Percentiles rank a stretch among this genome's conserved stretches.
Evolutionary conservation across 2,797 vertebrate genomes (phyloP).

Genomic region (Diplodus sargus): DNA sequence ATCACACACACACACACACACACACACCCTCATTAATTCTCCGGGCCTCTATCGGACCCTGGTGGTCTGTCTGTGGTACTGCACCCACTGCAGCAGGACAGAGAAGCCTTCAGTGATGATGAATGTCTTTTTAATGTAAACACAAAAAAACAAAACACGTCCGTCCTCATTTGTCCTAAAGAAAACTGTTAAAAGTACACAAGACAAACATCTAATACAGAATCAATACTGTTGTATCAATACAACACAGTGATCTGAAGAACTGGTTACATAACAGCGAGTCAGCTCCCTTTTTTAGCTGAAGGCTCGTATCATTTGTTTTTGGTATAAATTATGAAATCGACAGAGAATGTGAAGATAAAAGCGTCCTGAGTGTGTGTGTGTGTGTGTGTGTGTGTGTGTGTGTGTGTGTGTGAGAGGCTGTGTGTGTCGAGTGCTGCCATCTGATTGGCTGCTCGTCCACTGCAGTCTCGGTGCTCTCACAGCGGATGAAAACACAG

Average conservation of each 20-base stretch:
- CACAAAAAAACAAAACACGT: background rate
- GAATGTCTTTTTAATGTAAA: background rate
- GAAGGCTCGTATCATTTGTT: background rate
- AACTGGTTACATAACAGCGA: background rate
- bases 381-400: slow-evolving; percentile 19
- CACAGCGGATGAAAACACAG: slow-evolving; percentile 61
- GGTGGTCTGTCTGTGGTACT: slow-evolving; percentile 63
- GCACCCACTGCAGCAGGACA: slow-evolving; percentile 47
- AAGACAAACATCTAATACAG: background rate
- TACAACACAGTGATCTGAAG: background rate
- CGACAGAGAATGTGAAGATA: slow-evolving; percentile 15
- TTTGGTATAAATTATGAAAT: slow-evolving; percentile 22
- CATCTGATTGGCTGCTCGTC: slow-evolving; percentile 74
- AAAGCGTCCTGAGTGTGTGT: slow-evolving; percentile 17
- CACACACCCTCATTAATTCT: slow-evolving; percentile 20
- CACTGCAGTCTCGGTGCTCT: slow-evolving; percentile 77
- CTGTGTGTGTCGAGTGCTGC: slow-evolving; percentile 51
- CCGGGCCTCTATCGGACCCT: slow-evolving; percentile 71
- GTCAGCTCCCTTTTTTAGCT: background rate
- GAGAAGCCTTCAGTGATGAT: background rate
- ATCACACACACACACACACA: background rate
- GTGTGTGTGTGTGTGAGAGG: slow-evolving; percentile 18
- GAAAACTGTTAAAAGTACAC: background rate
- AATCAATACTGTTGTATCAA: background rate
- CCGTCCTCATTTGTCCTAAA: background rate